Evolutionary conservation across 2,113 vertebrate species (phyloP).

Genomic region (Astatoreochromis straeleni): DNA sequence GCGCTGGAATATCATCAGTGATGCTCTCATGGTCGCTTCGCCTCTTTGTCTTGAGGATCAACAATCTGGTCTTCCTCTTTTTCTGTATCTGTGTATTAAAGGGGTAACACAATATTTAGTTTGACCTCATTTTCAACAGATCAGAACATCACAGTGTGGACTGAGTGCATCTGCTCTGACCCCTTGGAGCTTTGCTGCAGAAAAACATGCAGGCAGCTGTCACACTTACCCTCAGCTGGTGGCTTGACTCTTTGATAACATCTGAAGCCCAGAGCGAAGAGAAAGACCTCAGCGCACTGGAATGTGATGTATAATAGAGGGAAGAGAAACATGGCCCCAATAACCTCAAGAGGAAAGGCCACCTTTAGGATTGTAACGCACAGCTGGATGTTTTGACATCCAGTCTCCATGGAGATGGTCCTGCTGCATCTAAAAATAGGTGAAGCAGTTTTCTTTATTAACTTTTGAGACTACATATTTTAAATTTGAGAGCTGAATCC

Average conservation of each 20-base stretch:
- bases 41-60: neutral
- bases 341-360: slow-evolving; percentile 69
- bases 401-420: slow-evolving; percentile 80
- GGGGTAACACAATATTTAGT: neutral
- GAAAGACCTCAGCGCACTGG: slow-evolving; percentile 75
- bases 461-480: neutral
- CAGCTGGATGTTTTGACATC: slow-evolving; percentile 83
- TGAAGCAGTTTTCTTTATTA: neutral
- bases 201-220: slow-evolving; percentile 28
- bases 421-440: slow-evolving; percentile 61
- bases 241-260: slow-evolving; percentile 64
- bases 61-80: neutral
- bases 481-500: neutral
- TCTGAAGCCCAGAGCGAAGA: slow-evolving; percentile 68
- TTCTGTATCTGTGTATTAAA: slow-evolving; percentile 8
- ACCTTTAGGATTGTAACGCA: slow-evolving; percentile 77
- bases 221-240: slow-evolving; percentile 39
- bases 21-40: neutral
- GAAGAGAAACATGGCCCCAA: slow-evolving; percentile 79
- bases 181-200: neutral
- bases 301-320: slow-evolving; percentile 77
- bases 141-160: neutral
- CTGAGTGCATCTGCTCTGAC: neutral
- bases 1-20: neutral
- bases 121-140: neutral